A percentile compares a stretch with the other conserved stretches of the same genome.
Conservation (phyloP, 2,797 vertebrate genomes). For the Schizothorax lantsangensis region DNA sequence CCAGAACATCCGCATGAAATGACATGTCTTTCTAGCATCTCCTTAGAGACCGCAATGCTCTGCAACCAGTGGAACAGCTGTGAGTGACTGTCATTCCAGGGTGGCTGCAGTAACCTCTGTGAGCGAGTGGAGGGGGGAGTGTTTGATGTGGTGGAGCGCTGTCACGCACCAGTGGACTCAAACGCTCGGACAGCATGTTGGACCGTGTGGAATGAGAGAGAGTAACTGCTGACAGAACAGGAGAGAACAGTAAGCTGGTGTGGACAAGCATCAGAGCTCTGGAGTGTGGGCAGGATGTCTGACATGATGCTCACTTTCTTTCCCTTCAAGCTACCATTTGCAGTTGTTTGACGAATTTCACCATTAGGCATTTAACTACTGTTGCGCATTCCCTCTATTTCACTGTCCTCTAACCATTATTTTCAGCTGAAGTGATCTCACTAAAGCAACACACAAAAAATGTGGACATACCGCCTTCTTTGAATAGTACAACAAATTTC, state of each 20-base stretch:
- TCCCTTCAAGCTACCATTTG: neutral
- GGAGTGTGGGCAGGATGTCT: slow-evolving; percentile 15
- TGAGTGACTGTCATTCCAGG: slow-evolving; percentile 69
- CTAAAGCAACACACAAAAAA: neutral
- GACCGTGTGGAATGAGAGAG: slow-evolving; percentile 43
- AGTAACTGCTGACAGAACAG: slow-evolving; percentile 44
- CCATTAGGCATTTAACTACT: neutral
- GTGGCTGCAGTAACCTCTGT: slow-evolving; percentile 71
- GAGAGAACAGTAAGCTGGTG: slow-evolving; percentile 43
- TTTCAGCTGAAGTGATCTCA: neutral
- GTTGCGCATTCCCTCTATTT: neutral
- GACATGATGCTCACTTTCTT: slow-evolving; percentile 22
- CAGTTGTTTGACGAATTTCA: slow-evolving; percentile 18
- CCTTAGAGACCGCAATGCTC: slow-evolving; percentile 56
- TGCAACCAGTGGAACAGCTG: slow-evolving; percentile 71
- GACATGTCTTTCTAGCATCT: slow-evolving; percentile 45
- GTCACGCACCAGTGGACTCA: slow-evolving; percentile 71
- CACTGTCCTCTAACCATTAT: neutral
- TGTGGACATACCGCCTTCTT: neutral
- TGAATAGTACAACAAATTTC: neutral
- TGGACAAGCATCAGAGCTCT: slow-evolving; percentile 16
- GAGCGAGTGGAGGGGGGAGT: slow-evolving; percentile 62
- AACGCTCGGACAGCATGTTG: slow-evolving; percentile 59
- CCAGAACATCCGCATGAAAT: slow-evolving; percentile 23
- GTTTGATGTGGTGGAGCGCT: slow-evolving; percentile 66